A percentile compares a stretch with the other conserved stretches of the same genome.
These are phyloP conservation scores for Drosophila insularis DNA, from an alignment of 1,140 invertebrate species.

Conservation along the genomic window DNA sequence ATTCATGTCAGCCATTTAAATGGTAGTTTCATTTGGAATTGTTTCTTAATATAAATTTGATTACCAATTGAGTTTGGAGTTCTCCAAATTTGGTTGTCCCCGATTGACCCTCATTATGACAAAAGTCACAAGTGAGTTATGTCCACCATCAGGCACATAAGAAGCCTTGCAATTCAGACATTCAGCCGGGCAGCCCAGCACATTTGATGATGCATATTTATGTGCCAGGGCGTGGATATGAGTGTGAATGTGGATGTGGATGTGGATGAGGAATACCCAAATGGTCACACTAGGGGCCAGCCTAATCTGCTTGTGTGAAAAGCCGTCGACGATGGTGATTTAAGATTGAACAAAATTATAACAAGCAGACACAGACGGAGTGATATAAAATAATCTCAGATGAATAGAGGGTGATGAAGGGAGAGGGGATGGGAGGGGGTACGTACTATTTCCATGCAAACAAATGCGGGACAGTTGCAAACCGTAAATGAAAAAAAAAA, in stretches of 20 bases:
- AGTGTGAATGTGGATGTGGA: too few species aligned
- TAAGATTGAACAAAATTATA: conserved; percentile 66
- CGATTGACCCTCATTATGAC: conserved; percentile 1
- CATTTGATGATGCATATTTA: conserved; percentile 28
- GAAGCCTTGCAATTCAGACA: not conserved
- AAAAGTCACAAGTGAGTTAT: not conserved
- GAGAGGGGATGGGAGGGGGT: conserved; percentile 18
- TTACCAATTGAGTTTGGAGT: not conserved
- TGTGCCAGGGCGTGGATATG: conserved; percentile 1
- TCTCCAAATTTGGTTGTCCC: not conserved
- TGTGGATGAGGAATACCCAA: conserved; percentile 15
- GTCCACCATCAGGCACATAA: not conserved
- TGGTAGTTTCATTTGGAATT: not conserved
- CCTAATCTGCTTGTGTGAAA: conserved; percentile 59
- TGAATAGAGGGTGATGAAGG: conserved; percentile 16
- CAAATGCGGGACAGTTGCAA: conserved; percentile 70
- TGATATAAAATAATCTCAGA: conserved; percentile 68
- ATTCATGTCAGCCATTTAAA: not conserved
- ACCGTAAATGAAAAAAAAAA: conserved; percentile 14
- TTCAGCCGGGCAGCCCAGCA: not conserved
- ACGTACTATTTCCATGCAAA: conserved; percentile 34
- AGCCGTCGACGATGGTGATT: conserved; percentile 60
- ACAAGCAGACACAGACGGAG: conserved; percentile 37
- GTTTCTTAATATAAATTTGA: conserved; percentile 3
- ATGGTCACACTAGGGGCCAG: conserved; percentile 20